A percentile compares a stretch with the other conserved stretches of the same genome.
Conservation (phyloP, 2,113 vertebrate species). For the Sinocyclocheilus grahami region DNA sequence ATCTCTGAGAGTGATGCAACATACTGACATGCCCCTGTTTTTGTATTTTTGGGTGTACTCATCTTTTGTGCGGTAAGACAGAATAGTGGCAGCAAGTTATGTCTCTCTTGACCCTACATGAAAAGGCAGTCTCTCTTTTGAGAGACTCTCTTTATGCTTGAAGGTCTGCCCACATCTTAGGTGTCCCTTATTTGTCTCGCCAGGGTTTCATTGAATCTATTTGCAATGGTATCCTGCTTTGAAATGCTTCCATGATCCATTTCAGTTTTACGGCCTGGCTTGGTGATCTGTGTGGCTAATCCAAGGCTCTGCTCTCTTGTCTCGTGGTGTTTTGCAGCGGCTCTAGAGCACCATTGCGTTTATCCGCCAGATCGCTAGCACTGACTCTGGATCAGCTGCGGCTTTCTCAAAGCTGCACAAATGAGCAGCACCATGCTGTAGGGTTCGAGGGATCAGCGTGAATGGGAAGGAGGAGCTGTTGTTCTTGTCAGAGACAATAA, state of each 20-base stretch:
- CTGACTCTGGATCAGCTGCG: constrained; percentile 22
- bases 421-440: constrained; percentile 49
- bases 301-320: constrained; percentile 30
- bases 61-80: constrained; percentile 2
- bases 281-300: constrained; percentile 17
- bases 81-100: neutral
- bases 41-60: neutral
- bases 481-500: constrained; percentile 63
- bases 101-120: neutral
- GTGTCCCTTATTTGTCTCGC: neutral
- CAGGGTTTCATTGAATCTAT: neutral
- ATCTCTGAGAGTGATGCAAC: constrained; percentile 30
- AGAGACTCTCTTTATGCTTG: neutral
- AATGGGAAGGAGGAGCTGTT: constrained; percentile 57
- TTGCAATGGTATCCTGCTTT: constrained; percentile 5
- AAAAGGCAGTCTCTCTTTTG: neutral
- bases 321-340: constrained; percentile 8
- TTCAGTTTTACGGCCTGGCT: neutral
- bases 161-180: neutral
- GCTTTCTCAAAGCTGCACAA: constrained; percentile 58
- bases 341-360: neutral
- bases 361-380: neutral
- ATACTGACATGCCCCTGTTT: constrained; percentile 6
- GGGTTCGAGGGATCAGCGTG: constrained; percentile 56
- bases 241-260: neutral